A percentile compares a stretch with the other conserved stretches of the same genome.
These are phyloP conservation scores for Pseudochaenichthys georgianus DNA, from an alignment of 2,797 vertebrate genomes.

Conservation along the genomic window DNA sequence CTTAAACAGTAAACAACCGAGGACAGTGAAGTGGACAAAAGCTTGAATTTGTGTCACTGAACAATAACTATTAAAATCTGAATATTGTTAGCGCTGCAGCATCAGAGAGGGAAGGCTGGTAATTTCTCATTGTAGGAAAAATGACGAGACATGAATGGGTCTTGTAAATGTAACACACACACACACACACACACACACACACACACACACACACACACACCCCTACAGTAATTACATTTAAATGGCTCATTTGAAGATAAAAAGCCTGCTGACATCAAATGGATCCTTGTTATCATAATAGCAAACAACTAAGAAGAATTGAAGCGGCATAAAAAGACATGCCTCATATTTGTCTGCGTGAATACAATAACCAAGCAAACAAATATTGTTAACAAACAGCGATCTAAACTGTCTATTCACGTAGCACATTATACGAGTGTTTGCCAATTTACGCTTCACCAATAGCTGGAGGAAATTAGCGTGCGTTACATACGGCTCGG, in stretches of 20 bases:
- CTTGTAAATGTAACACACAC: slow-evolving; percentile 73
- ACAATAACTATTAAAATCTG: slow-evolving; percentile 56
- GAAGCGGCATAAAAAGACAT: slow-evolving; percentile 70
- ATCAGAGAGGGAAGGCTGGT: slow-evolving; percentile 48
- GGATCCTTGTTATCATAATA: slow-evolving; percentile 78
- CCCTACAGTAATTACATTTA: slow-evolving; percentile 80
- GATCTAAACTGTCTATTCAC: slow-evolving; percentile 74
- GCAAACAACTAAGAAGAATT: slow-evolving; percentile 76
- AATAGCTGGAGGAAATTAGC: slow-evolving; percentile 60
- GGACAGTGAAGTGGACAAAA: slow-evolving; percentile 36
- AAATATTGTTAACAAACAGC: slow-evolving; percentile 73
- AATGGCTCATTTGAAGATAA: slow-evolving; percentile 83
- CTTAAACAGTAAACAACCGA: slow-evolving; percentile 36
- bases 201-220: slow-evolving; percentile 33
- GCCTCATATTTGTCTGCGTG: slow-evolving; percentile 67
- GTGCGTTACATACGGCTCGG: slow-evolving; percentile 39
- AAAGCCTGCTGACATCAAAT: slow-evolving; percentile 78
- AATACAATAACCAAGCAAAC: slow-evolving; percentile 73
- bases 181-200: slow-evolving; percentile 50
- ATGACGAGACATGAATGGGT: slow-evolving; percentile 69
- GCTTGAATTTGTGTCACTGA: slow-evolving; percentile 48
- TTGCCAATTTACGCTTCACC: slow-evolving; percentile 69
- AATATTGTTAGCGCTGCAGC: slow-evolving; percentile 44
- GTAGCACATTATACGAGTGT: slow-evolving; percentile 52
- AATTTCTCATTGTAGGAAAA: slow-evolving; percentile 68